Evolutionary conservation across 2,797 vertebrate species (phyloP).

Genomic region (Thaleichthys pacificus): DNA sequence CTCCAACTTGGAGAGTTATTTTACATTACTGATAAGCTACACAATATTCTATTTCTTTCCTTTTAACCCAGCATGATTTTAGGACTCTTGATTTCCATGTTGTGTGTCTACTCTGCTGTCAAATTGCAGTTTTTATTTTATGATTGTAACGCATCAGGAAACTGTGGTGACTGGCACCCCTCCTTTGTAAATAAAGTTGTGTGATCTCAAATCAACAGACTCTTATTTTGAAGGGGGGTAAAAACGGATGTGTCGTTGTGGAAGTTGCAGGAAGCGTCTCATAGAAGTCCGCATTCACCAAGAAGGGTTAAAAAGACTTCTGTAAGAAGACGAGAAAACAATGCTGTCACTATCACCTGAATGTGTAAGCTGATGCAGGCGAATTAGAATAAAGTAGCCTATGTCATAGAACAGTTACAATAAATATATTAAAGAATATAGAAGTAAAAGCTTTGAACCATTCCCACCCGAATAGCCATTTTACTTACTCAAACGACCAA

Average conservation of each 20-base stretch:
- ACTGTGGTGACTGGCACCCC: conserved; percentile 10
- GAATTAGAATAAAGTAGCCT: too few relatives aligned
- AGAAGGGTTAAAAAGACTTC: too few relatives aligned
- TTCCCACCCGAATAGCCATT: too few relatives aligned
- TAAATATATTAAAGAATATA: too few relatives aligned
- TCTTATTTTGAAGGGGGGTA: not conserved
- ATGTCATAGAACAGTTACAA: too few relatives aligned
- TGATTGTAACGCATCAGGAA: conserved; percentile 1
- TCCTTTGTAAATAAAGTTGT: conserved; percentile 63
- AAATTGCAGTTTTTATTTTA: not conserved
- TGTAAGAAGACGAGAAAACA: too few relatives aligned
- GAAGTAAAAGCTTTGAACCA: too few relatives aligned
- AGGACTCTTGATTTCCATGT: not conserved
- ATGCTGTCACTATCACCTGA: too few relatives aligned
- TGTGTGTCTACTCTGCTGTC: not conserved
- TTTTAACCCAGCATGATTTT: not conserved
- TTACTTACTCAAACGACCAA: too few relatives aligned
- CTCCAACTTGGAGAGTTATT: conserved; percentile 24
- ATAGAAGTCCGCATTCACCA: too few relatives aligned
- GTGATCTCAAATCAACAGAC: conserved; percentile 5
- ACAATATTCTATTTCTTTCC: not conserved
- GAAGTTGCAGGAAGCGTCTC: not conserved
- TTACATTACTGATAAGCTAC: conserved; percentile 19
- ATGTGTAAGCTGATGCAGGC: too few relatives aligned
- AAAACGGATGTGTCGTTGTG: not conserved